phyloP scores from a whole-genome alignment of 1,140 invertebrate genomes.

The Agrypnia vestita region DNA sequence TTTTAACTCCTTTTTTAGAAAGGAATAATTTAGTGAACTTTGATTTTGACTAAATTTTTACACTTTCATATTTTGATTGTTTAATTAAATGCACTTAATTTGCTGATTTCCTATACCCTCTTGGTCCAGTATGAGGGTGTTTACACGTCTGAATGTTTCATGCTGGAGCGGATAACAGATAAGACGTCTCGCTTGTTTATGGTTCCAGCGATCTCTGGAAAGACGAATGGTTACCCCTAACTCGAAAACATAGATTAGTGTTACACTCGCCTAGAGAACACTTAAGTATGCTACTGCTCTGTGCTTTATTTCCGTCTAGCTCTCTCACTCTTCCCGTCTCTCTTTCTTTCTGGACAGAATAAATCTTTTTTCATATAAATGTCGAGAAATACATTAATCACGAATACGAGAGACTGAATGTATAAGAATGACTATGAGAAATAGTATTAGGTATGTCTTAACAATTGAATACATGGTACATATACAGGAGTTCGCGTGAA shows the following conservation, averaged over 20 bases:
- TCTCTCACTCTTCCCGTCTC: not conserved
- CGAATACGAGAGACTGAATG: not conserved
- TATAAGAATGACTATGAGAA: no score
- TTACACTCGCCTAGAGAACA: constrained; percentile 12
- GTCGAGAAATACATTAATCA: constrained; percentile 18
- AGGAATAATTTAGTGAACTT: no score
- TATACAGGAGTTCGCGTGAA: no score
- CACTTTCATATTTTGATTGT: no score
- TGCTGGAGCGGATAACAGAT: not conserved
- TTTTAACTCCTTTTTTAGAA: no score
- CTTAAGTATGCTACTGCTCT: not conserved
- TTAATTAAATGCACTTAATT: no score
- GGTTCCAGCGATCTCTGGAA: constrained; percentile 18
- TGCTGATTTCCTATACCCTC: not conserved
- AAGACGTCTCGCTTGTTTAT: constrained; percentile 34
- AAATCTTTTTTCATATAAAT: constrained; percentile 19
- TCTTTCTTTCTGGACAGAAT: not conserved
- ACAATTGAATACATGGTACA: no score
- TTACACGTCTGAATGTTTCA: constrained; percentile 12
- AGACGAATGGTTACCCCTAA: constrained; percentile 32
- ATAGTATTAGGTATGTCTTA: no score
- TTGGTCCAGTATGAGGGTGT: not conserved
- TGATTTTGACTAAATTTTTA: no score
- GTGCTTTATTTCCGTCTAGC: not conserved
- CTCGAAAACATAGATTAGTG: constrained; percentile 37